Conservation (phyloP, 1,140 invertebrate species). For the Dendroctonus ponderosae region DNA sequence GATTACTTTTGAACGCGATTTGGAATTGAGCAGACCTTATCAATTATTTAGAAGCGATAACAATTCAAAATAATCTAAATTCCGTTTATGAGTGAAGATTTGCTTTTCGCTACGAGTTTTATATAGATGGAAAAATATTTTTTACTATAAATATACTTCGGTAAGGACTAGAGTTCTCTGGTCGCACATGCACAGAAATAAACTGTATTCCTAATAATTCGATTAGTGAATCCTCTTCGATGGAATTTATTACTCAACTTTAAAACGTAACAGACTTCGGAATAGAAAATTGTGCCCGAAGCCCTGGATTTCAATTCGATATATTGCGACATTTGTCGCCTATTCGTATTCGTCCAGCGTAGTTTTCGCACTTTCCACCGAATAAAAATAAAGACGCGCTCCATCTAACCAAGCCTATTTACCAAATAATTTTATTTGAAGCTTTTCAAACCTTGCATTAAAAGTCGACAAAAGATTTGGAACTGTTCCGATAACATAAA, state of each 20-base stretch:
- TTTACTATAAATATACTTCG: no score
- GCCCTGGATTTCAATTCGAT: conserved; percentile 35
- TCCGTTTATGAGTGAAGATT: no score
- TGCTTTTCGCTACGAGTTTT: no score
- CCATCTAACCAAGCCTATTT: conserved; percentile 16
- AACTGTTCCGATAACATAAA: no score
- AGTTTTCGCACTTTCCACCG: conserved; percentile 35
- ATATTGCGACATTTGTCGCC: conserved; percentile 37
- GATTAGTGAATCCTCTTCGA: conserved; percentile 9
- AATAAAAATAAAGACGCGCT: conserved; percentile 30
- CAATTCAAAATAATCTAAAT: no score
- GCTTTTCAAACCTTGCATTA: background rate
- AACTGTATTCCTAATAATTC: conserved; percentile 17
- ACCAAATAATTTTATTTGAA: conserved; percentile 11
- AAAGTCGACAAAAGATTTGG: no score
- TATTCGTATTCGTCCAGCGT: conserved; percentile 36
- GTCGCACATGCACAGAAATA: background rate
- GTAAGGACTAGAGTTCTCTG: no score
- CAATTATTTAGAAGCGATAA: no score
- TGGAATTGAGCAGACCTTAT: no score
- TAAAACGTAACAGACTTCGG: conserved; percentile 27
- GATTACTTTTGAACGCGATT: no score
- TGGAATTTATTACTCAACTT: conserved; percentile 27
- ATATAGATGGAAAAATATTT: no score
- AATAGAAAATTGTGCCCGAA: conserved; percentile 24